Evolutionary conservation across 1,140 invertebrate genomes (phyloP).

Genomic region (Trissolcus basalis): DNA sequence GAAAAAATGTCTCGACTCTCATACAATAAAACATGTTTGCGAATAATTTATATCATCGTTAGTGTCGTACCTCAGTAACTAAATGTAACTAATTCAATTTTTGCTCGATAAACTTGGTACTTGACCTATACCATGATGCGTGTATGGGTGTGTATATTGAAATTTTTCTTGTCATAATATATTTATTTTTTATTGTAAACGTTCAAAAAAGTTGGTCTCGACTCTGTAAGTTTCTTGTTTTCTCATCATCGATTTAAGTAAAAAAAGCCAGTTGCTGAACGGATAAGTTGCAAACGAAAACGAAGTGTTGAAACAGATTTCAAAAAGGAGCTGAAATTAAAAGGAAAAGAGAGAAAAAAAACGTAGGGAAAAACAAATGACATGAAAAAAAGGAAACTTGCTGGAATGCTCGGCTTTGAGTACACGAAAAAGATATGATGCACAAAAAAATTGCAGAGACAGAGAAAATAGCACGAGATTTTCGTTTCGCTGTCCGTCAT

Average conservation of each 20-base stretch:
- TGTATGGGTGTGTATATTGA: conserved; percentile 37
- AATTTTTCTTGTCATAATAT: conserved; percentile 26
- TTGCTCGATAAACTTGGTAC: conserved; percentile 55
- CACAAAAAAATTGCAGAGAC: conserved; percentile 5
- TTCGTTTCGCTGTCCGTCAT: conserved; percentile 1
- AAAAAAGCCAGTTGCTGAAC: too few relatives aligned
- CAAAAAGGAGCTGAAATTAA: too few relatives aligned
- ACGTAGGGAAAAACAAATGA: conserved; percentile 13
- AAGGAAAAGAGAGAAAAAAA: too few relatives aligned
- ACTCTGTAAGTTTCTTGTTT: conserved; percentile 6
- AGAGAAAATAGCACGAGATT: conserved; percentile 30
- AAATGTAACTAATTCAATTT: conserved; percentile 65
- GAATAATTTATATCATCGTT: conserved; percentile 73
- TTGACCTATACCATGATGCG: conserved; percentile 59
- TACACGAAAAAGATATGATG: background rate
- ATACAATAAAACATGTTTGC: conserved; percentile 75
- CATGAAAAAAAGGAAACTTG: background rate
- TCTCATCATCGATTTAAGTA: conserved; percentile 1
- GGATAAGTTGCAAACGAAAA: too few relatives aligned
- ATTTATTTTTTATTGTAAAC: conserved; percentile 19
- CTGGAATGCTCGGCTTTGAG: conserved; percentile 21
- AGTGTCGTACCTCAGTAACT: conserved; percentile 63
- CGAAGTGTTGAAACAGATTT: too few relatives aligned
- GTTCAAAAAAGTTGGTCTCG: conserved; percentile 40
- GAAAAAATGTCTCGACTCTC: conserved; percentile 77